phyloP scores from a whole-genome alignment of 1,140 invertebrate species.

The Hesperophylax magnus region DNA sequence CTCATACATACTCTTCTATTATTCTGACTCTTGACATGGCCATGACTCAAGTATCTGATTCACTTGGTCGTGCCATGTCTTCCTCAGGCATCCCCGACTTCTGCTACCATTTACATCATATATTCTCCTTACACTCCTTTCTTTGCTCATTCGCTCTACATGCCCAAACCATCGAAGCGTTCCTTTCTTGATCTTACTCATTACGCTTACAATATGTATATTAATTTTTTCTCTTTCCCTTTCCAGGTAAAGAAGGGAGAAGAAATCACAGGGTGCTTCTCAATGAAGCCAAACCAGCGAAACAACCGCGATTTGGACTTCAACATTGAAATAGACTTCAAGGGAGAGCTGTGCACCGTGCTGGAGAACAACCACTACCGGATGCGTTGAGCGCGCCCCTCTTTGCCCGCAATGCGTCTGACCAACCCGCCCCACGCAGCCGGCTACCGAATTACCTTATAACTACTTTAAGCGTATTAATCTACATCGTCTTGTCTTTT shows the following conservation, averaged over 20 bases:
- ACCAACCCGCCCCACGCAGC: neutral
- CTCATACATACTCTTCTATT: no score
- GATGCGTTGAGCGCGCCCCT: constrained; percentile 86
- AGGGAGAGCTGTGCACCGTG: constrained; percentile 93
- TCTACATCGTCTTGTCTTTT: constrained; percentile 18
- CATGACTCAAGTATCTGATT: no score
- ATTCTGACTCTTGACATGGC: no score
- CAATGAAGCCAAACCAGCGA: constrained; percentile 94
- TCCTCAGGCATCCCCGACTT: no score
- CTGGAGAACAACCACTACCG: constrained; percentile 93
- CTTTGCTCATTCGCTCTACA: no score
- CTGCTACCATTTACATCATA: no score
- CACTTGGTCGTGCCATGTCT: no score
- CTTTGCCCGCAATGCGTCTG: neutral
- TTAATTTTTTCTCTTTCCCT: no score
- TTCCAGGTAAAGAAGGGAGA: constrained; percentile 88
- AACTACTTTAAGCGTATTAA: constrained; percentile 23
- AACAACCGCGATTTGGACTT: constrained; percentile 99
- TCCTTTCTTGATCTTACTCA: no score
- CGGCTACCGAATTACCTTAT: constrained; percentile 13
- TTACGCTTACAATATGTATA: no score
- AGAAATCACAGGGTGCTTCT: constrained; percentile 92
- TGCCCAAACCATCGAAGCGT: no score
- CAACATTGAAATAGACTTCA: constrained; percentile 92
- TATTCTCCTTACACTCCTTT: no score